These are phyloP conservation scores for Dermatophagoides farinae DNA, from an alignment of 1,140 invertebrate species.

Conservation along the genomic window DNA sequence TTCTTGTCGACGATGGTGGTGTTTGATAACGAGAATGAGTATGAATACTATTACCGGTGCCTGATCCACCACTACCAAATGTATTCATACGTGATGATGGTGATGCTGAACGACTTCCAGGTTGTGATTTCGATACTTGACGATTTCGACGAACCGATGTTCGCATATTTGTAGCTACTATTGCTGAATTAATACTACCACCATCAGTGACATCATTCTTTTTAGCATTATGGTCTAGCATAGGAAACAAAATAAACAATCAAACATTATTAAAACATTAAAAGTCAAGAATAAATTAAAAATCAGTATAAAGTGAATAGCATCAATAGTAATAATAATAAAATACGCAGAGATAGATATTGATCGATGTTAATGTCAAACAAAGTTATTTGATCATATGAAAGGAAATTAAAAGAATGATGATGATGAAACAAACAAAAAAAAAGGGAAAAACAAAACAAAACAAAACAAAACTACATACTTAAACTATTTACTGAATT, in stretches of 20 bases:
- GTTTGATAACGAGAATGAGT: background rate
- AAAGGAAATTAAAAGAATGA: background rate
- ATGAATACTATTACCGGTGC: conserved; percentile 24
- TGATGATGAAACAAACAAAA: background rate
- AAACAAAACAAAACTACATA: conserved; percentile 1
- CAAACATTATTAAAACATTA: too few relatives aligned
- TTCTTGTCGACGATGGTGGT: too few relatives aligned
- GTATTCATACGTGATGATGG: conserved; percentile 57
- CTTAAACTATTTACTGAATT: conserved; percentile 1
- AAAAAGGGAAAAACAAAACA: background rate
- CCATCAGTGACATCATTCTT: background rate
- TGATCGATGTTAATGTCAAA: background rate
- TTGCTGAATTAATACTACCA: background rate
- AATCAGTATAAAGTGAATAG: too few relatives aligned
- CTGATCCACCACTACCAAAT: conserved; percentile 16
- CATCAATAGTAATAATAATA: conserved; percentile 6
- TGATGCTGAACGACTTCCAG: conserved; percentile 61
- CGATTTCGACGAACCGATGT: background rate
- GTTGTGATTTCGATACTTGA: conserved; percentile 14
- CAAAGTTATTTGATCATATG: background rate
- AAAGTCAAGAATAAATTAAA: background rate
- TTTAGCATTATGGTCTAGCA: too few relatives aligned
- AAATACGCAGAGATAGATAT: background rate
- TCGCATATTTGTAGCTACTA: background rate
- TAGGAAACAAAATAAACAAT: too few relatives aligned